A percentile compares a stretch with the other conserved stretches of the same genome.
Conservation (phyloP, 2,888 invertebrate genomes). For the Augiades crinisus region DNA sequence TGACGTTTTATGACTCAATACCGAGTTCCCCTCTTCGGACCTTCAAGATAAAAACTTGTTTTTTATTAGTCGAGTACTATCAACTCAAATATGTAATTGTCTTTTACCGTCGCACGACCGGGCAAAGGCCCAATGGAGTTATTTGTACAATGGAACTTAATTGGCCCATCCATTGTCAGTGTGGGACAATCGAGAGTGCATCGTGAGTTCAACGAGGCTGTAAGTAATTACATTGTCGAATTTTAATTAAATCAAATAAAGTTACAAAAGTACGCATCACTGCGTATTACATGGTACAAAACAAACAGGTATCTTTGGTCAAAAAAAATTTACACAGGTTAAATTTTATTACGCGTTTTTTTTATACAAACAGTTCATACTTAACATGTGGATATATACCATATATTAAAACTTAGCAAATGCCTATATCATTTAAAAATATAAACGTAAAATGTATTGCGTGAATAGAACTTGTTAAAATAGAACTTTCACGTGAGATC, state of each 20-base stretch:
- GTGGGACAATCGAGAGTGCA: conserved; percentile 27
- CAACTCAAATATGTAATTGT: conserved; percentile 38
- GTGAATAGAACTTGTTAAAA: no score
- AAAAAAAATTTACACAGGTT: no score
- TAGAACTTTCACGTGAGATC: no score
- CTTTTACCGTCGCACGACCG: conserved; percentile 31
- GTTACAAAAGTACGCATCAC: no score
- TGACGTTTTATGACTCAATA: conserved; percentile 21
- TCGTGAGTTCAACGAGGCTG: not conserved
- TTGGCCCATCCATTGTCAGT: conserved; percentile 31
- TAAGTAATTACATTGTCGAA: not conserved
- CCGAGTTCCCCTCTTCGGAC: conserved; percentile 20
- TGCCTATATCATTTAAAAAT: no score
- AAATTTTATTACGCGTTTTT: no score
- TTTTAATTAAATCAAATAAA: not conserved
- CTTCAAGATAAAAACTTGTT: conserved; percentile 21
- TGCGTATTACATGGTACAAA: no score
- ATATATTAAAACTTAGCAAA: no score
- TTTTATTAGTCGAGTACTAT: conserved; percentile 29
- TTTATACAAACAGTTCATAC: no score
- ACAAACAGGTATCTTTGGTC: no score
- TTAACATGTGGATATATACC: no score
- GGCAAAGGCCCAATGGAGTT: conserved; percentile 31
- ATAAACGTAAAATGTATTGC: no score
- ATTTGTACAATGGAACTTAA: conserved; percentile 34